Evolutionary conservation across 2,797 vertebrate species (phyloP).

Genomic region (Oceanodroma leucorhoa): DNA sequence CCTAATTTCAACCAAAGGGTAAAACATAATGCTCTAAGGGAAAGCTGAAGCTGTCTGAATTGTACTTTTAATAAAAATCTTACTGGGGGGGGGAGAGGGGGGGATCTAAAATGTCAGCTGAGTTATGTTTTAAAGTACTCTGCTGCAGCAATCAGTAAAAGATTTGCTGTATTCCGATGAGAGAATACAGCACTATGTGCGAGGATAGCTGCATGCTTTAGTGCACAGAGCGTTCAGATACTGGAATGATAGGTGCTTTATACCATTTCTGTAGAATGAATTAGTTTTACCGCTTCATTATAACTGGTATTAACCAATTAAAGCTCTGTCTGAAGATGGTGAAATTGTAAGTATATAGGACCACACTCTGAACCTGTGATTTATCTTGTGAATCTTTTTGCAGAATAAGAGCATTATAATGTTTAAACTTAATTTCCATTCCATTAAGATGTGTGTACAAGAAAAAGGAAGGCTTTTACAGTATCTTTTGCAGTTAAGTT

Average conservation of each 20-base stretch:
- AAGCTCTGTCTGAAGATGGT: neutral
- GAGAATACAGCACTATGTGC: neutral
- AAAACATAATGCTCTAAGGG: neutral
- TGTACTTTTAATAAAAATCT: neutral
- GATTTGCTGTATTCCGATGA: neutral
- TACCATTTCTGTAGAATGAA: neutral
- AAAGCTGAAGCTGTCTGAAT: neutral
- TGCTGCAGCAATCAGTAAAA: neutral
- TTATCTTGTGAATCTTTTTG: neutral
- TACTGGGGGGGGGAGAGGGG: accelerated
- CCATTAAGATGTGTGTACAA: neutral
- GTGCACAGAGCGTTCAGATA: neutral
- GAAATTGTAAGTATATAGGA: neutral
- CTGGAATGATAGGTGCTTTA: neutral
- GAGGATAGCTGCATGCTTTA: neutral
- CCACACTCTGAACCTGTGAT: neutral
- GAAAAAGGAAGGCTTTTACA: neutral
- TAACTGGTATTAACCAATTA: neutral
- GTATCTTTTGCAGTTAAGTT: neutral
- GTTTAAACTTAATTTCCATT: neutral
- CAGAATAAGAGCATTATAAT: neutral
- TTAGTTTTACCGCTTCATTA: neutral
- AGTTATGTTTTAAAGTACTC: neutral
- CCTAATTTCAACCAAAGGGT: neutral
- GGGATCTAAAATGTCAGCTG: neutral